Evolutionary conservation across 2,888 invertebrate species (phyloP).

Genomic region (Noctua janthe): DNA sequence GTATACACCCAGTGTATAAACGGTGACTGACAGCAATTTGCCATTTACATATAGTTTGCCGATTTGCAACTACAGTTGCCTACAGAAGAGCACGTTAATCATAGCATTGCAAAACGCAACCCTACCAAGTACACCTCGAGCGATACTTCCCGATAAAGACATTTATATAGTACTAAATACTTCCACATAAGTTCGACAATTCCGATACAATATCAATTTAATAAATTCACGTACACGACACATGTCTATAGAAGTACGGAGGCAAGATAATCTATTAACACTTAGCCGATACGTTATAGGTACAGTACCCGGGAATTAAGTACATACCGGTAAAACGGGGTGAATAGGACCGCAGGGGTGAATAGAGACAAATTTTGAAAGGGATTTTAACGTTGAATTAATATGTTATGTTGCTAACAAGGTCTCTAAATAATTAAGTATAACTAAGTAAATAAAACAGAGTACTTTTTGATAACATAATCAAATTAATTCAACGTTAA

Average conservation of each 20-base stretch:
- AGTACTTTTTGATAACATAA: too few relatives aligned
- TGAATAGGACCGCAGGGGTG: too few relatives aligned
- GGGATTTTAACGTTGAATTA: too few relatives aligned
- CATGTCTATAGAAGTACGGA: slow-evolving; percentile 25
- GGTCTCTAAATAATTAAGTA: too few relatives aligned
- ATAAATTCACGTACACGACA: slow-evolving; percentile 52
- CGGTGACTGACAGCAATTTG: too few relatives aligned
- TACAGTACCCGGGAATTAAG: neutral
- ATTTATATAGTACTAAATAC: slow-evolving; percentile 50
- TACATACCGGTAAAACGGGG: too few relatives aligned
- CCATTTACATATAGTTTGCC: neutral
- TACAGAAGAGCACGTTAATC: neutral
- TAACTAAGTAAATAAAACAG: too few relatives aligned
- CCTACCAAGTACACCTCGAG: slow-evolving; percentile 42
- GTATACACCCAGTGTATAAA: neutral
- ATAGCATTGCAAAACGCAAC: slow-evolving; percentile 7
- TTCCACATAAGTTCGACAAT: slow-evolving; percentile 28
- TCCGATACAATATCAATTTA: slow-evolving; percentile 31
- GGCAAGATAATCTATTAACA: slow-evolving; percentile 54
- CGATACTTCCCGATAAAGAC: slow-evolving; percentile 49
- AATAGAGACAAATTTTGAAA: too few relatives aligned
- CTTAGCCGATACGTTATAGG: slow-evolving; percentile 20
- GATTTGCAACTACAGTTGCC: neutral
- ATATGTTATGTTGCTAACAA: too few relatives aligned
- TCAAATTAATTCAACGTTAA: too few relatives aligned